Evolutionary conservation across 2,797 vertebrate genomes (phyloP).

Genomic region (Lithobates pipiens): DNA sequence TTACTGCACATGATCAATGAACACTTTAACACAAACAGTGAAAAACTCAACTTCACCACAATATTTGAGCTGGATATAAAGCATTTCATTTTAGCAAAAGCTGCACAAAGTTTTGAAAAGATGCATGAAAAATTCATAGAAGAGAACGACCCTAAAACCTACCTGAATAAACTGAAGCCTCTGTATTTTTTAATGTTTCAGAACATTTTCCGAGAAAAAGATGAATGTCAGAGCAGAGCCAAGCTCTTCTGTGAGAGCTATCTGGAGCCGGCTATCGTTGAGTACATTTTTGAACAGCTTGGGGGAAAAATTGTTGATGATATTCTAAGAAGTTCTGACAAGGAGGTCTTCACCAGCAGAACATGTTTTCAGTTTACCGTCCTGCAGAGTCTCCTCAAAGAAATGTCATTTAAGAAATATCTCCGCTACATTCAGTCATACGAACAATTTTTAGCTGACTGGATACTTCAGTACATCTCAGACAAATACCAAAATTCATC

Average conservation of each 20-base stretch:
- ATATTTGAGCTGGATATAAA: slow-evolving; percentile 79
- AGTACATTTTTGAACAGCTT: slow-evolving; percentile 65
- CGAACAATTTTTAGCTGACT: slow-evolving; percentile 65
- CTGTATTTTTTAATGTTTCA: slow-evolving; percentile 70
- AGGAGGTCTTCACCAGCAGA: slow-evolving; percentile 64
- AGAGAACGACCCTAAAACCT: slow-evolving; percentile 66
- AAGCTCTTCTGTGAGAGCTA: slow-evolving; percentile 62
- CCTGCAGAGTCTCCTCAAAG: slow-evolving; percentile 63
- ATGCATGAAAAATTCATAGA: slow-evolving; percentile 71
- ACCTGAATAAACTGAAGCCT: slow-evolving; percentile 56
- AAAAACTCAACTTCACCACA: slow-evolving; percentile 66
- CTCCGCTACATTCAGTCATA: slow-evolving; percentile 34
- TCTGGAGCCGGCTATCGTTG: slow-evolving; percentile 67
- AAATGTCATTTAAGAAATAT: not conserved
- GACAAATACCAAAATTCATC: slow-evolving; percentile 44
- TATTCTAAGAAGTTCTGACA: slow-evolving; percentile 61
- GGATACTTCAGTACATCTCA: slow-evolving; percentile 62
- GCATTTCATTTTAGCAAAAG: slow-evolving; percentile 71
- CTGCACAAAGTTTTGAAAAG: slow-evolving; percentile 74
- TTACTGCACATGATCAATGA: slow-evolving; percentile 74
- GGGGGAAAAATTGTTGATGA: slow-evolving; percentile 52
- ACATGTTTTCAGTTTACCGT: slow-evolving; percentile 64
- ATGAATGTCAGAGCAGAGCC: slow-evolving; percentile 67
- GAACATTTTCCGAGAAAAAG: slow-evolving; percentile 66
- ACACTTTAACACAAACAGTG: slow-evolving; percentile 58